These are phyloP conservation scores for Tarsius wallacei DNA, from an alignment of 2,797 vertebrate genomes.

Conservation along the genomic window DNA sequence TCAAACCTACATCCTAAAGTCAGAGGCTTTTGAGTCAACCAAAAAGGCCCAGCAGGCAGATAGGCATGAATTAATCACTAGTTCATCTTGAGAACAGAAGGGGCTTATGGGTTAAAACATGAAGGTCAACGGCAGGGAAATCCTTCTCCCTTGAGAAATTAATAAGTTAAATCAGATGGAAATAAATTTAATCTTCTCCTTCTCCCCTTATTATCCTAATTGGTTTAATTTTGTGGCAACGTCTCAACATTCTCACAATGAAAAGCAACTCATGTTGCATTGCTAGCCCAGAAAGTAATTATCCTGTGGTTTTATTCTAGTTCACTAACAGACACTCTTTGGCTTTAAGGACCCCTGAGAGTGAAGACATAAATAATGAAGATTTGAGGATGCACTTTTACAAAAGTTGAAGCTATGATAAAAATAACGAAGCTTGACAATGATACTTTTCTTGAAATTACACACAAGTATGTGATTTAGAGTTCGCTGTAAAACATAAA, in stretches of 20 bases:
- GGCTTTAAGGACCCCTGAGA: conserved; percentile 70
- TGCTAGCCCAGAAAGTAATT: conserved; percentile 79
- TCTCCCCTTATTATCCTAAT: conserved; percentile 83
- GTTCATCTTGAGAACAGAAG: conserved; percentile 51
- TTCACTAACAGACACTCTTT: conserved; percentile 72
- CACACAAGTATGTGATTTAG: background rate
- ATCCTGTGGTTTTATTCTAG: conserved; percentile 78
- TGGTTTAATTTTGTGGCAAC: conserved; percentile 85
- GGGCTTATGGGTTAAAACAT: conserved; percentile 65
- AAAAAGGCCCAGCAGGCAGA: background rate
- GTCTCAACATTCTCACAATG: conserved; percentile 80
- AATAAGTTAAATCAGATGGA: conserved; percentile 84
- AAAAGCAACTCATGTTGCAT: conserved; percentile 72
- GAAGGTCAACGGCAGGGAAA: conserved; percentile 67
- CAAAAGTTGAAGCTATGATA: conserved; percentile 51
- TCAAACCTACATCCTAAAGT: background rate
- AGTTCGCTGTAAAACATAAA: conserved; percentile 18
- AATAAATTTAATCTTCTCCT: conserved; percentile 85
- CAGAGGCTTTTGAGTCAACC: background rate
- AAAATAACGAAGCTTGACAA: conserved; percentile 38
- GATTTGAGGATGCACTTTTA: conserved; percentile 53
- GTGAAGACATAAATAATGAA: conserved; percentile 71
- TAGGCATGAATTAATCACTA: background rate
- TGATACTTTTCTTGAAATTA: conserved; percentile 22
- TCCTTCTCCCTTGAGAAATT: conserved; percentile 80